Evolutionary conservation across 1,140 invertebrate species (phyloP), one percentile per base, ranked within the genome.

Genomic region (Cydia fagiglandana): DNA sequence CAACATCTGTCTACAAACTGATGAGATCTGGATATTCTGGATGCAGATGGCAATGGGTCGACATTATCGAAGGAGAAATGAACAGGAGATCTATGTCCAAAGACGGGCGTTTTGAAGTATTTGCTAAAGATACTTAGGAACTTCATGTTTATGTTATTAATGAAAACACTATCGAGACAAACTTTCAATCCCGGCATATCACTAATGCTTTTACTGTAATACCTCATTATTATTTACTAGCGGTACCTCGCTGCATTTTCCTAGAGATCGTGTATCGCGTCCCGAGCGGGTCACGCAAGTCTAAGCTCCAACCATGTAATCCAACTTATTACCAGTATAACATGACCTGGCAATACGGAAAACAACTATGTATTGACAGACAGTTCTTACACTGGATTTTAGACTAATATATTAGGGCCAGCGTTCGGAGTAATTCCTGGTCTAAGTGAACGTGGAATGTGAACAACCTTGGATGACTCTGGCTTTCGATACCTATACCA

Each of bases 391-490:
- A 61, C 17, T 61, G 56, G 56, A 24, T 24, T 24, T 20, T 24
- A 24, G 20, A 20, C 17, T 10, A 3, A 30, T 30, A 4, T 30
- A 30, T 10, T 61, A n/a, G 6, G 17, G 56, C 4, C 20, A 61
- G 56, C 56, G 7, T 17, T 61, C 13, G 56, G 20, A 61, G 7
- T 61, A 24, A 24, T 17, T 12, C 34, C 66, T 34, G 50, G 50
- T 24, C 50, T 30, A 34, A 78, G 79, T 79, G 80, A 82, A 82
- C 74, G 82, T 80, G 78, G 79, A 86, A 88, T 86, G 86, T 81
- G 78, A 82, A 81, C 78, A 86, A 78, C 86, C 83, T 85, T 85
- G 82, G 77, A 45, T 64, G 56, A 38, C 73, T 50, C 73, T 15
- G 38, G 45, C 34, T 70, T 38, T 66, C 34, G 28, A 70, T n/a